A percentile compares a stretch with the other conserved stretches of the same genome.
Conservation (phyloP, 2,113 vertebrate species). For the Albula glossodonta region DNA sequence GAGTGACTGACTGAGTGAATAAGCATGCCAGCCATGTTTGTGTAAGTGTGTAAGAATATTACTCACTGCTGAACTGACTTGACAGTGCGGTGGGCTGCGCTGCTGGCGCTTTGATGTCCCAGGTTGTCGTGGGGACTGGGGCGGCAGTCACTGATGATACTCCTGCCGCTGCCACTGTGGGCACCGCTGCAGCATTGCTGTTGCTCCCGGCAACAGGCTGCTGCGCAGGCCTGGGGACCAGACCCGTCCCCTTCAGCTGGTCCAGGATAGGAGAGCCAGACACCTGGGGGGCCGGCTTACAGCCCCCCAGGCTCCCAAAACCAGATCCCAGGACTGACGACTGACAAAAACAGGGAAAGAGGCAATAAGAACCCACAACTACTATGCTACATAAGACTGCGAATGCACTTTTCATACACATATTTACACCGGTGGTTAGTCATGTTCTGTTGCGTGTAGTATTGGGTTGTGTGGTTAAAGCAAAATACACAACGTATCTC, state of each 20-base stretch:
- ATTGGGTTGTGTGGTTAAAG: too few species aligned
- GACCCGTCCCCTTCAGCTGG: constrained; percentile 75
- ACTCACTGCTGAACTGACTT: constrained; percentile 85
- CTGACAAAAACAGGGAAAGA: constrained; percentile 54
- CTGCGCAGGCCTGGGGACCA: constrained; percentile 74
- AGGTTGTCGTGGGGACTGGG: constrained; percentile 59
- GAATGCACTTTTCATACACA: too few species aligned
- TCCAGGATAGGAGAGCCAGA: constrained; percentile 80
- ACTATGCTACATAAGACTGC: too few species aligned
- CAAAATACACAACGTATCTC: too few species aligned
- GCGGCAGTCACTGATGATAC: constrained; percentile 38
- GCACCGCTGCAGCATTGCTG: constrained; percentile 57
- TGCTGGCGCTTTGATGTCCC: constrained; percentile 73
- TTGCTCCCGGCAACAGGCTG: constrained; percentile 64
- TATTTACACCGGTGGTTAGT: too few species aligned
- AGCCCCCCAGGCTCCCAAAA: constrained; percentile 79
- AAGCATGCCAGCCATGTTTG: not conserved
- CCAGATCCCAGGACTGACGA: constrained; percentile 85
- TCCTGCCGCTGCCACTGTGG: constrained; percentile 7
- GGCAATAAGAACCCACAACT: not conserved
- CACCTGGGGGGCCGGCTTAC: constrained; percentile 72
- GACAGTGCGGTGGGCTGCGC: constrained; percentile 70
- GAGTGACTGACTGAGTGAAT: not conserved
- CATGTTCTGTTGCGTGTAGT: too few species aligned
- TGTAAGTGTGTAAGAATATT: not conserved